Evolutionary conservation across 35 echinoderm and acorn worm genomes (phyloP).

Genomic region (Chiridota heheva): DNA sequence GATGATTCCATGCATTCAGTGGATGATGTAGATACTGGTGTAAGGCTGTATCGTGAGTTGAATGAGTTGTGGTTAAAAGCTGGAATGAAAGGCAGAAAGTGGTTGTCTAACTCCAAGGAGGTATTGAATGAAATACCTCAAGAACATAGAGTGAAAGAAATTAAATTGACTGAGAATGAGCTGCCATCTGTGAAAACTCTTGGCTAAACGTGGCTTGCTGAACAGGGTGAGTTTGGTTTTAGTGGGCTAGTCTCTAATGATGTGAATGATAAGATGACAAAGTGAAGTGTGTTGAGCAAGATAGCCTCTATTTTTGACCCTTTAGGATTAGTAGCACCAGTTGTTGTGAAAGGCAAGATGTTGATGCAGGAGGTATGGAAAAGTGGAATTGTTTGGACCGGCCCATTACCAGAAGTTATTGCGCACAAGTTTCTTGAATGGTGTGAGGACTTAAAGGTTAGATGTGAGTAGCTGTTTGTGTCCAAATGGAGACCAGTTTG

Average conservation of each 20-base stretch:
- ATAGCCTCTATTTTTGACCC: conserved; percentile 43
- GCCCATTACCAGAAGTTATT: neutral
- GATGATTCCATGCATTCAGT: too few species aligned
- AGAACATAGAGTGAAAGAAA: conserved; percentile 33
- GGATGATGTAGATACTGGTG: neutral
- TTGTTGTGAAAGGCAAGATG: conserved; percentile 19
- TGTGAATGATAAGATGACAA: conserved; percentile 7
- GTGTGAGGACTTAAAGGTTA: conserved; percentile 8
- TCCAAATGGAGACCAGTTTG: neutral
- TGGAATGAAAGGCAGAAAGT: conserved; percentile 41
- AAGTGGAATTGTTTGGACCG: conserved; percentile 38
- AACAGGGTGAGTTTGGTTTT: conserved; percentile 39
- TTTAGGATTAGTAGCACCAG: conserved; percentile 28
- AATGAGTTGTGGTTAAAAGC: conserved; percentile 11
- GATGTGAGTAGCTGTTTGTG: conserved; percentile 47
- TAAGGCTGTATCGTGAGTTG: conserved; percentile 31
- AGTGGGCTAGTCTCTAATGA: neutral
- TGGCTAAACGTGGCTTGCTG: conserved; percentile 37
- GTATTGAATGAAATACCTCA: conserved; percentile 22
- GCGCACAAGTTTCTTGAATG: conserved; percentile 9
- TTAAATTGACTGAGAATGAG: conserved; percentile 9
- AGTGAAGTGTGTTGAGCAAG: conserved; percentile 30
- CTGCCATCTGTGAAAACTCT: conserved; percentile 28
- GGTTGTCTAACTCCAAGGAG: conserved; percentile 47
- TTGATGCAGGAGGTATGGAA: conserved; percentile 15